Conservation (phyloP, 2,888 invertebrate genomes). For the Dicroscelio sp. region DNA sequence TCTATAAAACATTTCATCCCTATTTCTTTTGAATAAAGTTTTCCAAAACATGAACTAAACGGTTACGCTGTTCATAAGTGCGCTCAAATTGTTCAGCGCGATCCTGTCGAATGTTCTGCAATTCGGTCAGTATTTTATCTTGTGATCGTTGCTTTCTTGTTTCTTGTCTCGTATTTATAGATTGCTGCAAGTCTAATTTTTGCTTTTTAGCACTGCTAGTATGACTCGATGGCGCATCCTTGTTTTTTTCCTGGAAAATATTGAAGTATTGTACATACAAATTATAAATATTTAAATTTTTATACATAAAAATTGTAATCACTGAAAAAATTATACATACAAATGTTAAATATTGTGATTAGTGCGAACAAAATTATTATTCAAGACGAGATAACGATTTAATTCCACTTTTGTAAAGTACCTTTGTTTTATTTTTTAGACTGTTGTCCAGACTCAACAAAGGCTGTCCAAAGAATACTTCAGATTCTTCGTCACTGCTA, state of each 20-base stretch:
- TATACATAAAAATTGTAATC: background rate
- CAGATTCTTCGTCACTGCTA: background rate
- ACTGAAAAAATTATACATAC: too few relatives aligned
- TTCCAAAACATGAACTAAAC: background rate
- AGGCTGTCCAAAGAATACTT: background rate
- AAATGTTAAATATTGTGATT: background rate
- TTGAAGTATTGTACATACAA: background rate
- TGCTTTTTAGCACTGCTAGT: background rate
- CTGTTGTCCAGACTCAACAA: background rate
- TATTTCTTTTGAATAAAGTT: background rate
- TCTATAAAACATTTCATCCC: background rate
- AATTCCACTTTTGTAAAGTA: background rate
- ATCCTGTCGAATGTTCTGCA: constrained; percentile 13
- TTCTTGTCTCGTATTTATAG: background rate
- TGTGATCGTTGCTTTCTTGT: background rate
- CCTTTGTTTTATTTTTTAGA: background rate
- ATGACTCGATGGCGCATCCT: background rate
- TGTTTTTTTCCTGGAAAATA: background rate
- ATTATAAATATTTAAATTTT: too few relatives aligned
- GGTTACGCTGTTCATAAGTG: background rate
- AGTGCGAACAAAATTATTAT: background rate
- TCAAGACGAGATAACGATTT: background rate
- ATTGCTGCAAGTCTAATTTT: background rate
- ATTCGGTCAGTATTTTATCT: constrained; percentile 1
- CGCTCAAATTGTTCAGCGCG: constrained; percentile 2